Evolutionary conservation across 2,888 invertebrate species (phyloP).

Genomic region (Podotricha telesiphe): DNA sequence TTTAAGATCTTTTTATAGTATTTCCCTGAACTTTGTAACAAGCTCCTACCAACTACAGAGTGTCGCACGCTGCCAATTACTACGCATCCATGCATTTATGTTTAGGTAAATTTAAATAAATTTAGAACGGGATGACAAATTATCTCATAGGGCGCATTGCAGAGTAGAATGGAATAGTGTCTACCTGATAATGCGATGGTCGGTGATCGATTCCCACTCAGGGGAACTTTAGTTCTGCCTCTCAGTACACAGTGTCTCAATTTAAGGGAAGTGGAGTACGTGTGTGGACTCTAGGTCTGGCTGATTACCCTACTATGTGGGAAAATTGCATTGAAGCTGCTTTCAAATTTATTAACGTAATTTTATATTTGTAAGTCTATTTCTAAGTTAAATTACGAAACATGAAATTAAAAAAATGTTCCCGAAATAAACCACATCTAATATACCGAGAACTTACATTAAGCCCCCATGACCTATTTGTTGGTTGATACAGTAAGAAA

Average conservation of each 20-base stretch:
- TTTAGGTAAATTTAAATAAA: slow-evolving; percentile 8
- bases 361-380: no score
- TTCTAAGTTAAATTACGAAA: neutral
- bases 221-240: no score
- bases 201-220: no score
- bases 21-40: neutral
- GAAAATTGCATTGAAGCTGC: no score
- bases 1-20: slow-evolving; percentile 27
- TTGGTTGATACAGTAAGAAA: slow-evolving; percentile 7
- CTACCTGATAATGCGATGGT: no score
- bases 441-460: neutral
- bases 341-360: no score
- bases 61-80: slow-evolving; percentile 1
- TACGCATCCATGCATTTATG: neutral
- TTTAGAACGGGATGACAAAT: neutral
- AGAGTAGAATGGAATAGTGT: no score
- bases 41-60: neutral
- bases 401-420: neutral
- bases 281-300: no score
- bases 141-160: no score
- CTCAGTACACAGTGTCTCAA: no score
- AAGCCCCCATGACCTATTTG: slow-evolving; percentile 19
- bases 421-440: neutral
- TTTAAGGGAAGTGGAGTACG: no score
- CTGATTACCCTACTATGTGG: no score